Base-by-base conservation (phyloP, 2,888 invertebrate species). In the Pollenia amentaria region DNA sequence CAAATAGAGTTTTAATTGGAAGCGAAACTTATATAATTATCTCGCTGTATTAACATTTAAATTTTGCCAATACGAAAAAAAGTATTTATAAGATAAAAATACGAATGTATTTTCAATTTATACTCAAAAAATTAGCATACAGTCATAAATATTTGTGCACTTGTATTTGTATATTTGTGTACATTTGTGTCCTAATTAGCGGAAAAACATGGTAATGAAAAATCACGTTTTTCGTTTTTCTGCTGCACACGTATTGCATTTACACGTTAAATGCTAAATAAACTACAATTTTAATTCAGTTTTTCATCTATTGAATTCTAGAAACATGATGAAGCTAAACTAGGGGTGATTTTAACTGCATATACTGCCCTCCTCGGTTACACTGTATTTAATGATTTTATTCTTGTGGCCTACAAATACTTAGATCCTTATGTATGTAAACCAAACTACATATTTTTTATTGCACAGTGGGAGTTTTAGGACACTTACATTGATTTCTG, bases 151-250 rank as follows among this genome's bases (percentile, higher is more conserved):
- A 38, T n/a, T n/a, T n/a, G 14, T 11, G 11, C 60, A 60, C 9
- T 2, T 11, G n/a, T 38, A 16, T 29, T 29, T 60, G 38, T 6
- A 29, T 38, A 16, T 57, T 4, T 7, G 3, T 57, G 29, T 29
- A 29, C 29, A 29, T 29, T 29, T 29, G 38, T 16, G 29, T 38
- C 38, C 38, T 29, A 29, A 38, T 78, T 46, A 18, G 29, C 29
- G 29, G 16, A 42, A 55, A 29, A 60, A 62, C 62, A 42, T 70
- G 53, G 11, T 65, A 64, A 72, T 72, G 64, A 72, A 80, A 75
- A 64, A 51, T 64, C 72, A 80, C 72, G 80, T 80, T 72, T 79
- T 65, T 55, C 64, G 10, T 48, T 44, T 14, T 21, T 46, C 18
- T 64, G 40, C 42, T 8, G 8, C 16, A 12, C 64, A 64, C 42